phyloP scores from a whole-genome alignment of 2,113 vertebrate species.

The Semnornis frantzii region DNA sequence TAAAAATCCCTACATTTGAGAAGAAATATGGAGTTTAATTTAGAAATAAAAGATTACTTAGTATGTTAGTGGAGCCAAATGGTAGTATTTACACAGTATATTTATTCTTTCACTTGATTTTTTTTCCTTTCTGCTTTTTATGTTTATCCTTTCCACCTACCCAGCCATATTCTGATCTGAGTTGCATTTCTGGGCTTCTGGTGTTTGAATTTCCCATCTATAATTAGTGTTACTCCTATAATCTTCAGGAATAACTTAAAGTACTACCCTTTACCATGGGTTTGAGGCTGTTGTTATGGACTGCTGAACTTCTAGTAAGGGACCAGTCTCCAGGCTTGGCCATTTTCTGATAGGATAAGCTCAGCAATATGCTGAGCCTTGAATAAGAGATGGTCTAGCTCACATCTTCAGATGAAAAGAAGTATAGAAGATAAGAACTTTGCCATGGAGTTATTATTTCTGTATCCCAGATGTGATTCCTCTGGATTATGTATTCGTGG shows the following conservation, averaged over 20 bases:
- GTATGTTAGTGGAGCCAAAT: not conserved
- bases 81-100: not conserved
- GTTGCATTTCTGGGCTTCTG: not conserved
- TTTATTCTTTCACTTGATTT: slow-evolving; percentile 9
- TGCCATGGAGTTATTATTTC: not conserved
- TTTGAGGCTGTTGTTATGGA: not conserved
- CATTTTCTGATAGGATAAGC: not conserved
- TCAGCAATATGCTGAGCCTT: not conserved
- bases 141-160: slow-evolving; percentile 1
- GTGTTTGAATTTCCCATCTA: slow-evolving; percentile 9
- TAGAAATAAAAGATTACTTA: not conserved
- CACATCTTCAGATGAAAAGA: not conserved
- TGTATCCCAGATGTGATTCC: not conserved
- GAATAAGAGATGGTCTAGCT: not conserved
- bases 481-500: not conserved
- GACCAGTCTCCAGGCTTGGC: not conserved
- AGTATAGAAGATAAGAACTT: not conserved
- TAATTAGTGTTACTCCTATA: not conserved
- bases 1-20: not conserved
- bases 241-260: not conserved
- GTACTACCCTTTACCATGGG: not conserved
- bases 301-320: not conserved
- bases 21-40: not conserved
- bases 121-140: not conserved
- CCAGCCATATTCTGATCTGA: not conserved